Percentiles rank a stretch among this genome's conserved stretches.
Conservation (phyloP, 2,888 invertebrate species). For the Lampropteryx suffumata region DNA sequence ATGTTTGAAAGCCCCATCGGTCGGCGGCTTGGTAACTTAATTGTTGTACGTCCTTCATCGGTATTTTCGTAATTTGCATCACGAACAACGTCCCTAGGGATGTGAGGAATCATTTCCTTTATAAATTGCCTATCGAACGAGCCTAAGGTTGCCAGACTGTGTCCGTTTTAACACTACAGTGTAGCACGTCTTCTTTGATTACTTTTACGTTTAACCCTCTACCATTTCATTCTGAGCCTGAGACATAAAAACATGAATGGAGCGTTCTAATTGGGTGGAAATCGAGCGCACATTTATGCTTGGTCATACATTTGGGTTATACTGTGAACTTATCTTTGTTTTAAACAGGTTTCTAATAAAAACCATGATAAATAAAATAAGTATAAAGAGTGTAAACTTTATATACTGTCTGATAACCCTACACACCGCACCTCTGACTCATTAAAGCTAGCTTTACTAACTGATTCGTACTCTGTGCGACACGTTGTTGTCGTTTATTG, state of each 20-base stretch:
- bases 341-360: no score
- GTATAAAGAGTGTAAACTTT: no score
- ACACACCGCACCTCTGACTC: background rate
- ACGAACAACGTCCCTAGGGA: constrained; percentile 3
- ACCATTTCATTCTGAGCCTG: no score
- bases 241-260: no score
- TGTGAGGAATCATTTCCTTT: constrained; percentile 9
- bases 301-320: no score
- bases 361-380: no score
- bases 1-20: background rate
- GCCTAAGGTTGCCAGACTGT: background rate
- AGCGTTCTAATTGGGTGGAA: no score
- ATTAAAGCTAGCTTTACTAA: background rate
- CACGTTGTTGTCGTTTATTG: constrained; percentile 5
- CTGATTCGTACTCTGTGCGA: background rate
- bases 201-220: no score
- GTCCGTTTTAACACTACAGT: background rate
- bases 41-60: background rate
- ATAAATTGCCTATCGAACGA: constrained; percentile 9
- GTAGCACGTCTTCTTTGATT: no score
- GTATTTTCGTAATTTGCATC: constrained; percentile 14
- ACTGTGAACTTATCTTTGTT: no score
- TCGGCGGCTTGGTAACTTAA: background rate
- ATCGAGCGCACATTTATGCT: no score
- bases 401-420: background rate